Evolutionary conservation across 2,888 invertebrate genomes (phyloP).

Genomic region (Ctena decussata): DNA sequence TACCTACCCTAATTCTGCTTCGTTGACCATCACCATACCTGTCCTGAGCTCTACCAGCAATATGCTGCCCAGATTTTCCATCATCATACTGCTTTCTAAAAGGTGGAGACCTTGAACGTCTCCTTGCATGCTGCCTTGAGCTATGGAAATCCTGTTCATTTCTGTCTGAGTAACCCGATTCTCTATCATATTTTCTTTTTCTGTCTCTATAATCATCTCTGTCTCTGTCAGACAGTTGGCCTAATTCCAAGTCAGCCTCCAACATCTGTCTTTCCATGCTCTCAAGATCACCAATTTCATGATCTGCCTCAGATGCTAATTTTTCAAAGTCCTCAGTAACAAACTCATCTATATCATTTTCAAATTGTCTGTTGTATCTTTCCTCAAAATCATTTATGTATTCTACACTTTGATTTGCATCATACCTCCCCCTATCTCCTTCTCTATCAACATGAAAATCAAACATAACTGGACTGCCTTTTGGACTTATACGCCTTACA

Average conservation of each 20-base stretch:
- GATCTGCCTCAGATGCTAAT: neutral
- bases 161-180: too few species aligned
- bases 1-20: neutral
- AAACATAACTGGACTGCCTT: too few species aligned
- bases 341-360: neutral
- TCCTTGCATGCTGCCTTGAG: neutral
- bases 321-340: neutral
- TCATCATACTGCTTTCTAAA: neutral
- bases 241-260: neutral
- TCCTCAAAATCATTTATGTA: neutral
- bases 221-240: neutral
- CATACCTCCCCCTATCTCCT: neutral
- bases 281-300: neutral
- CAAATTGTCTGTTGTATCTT: neutral
- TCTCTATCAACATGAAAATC: neutral
- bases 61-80: neutral
- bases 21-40: neutral
- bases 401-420: neutral
- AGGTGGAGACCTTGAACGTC: neutral
- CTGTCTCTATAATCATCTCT: neutral
- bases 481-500: neutral
- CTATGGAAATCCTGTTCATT: neutral
- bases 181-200: neutral
- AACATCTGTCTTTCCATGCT: neutral
- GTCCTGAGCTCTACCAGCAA: conserved; percentile 1